phyloP scores from a whole-genome alignment of 2,113 vertebrate species.

The Nycticryphes semicollaris region DNA sequence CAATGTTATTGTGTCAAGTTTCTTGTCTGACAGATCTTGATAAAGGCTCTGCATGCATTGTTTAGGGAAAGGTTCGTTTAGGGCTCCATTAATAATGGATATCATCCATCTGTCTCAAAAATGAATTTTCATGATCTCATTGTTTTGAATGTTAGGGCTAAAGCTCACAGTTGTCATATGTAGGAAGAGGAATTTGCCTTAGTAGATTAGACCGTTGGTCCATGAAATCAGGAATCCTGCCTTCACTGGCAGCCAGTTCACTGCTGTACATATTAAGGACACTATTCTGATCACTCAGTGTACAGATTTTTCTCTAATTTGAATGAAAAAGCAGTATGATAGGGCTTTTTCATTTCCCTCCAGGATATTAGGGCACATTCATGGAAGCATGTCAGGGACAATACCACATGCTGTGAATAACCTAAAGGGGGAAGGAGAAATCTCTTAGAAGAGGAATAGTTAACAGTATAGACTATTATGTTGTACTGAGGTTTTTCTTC shows the following conservation, averaged over 20 bases:
- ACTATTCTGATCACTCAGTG: conserved; percentile 6
- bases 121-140: conserved; percentile 72
- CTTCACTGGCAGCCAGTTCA: not conserved
- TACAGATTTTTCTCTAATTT: conserved; percentile 45
- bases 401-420: conserved; percentile 18
- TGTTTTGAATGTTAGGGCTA: conserved; percentile 51
- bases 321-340: conserved; percentile 60
- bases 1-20: conserved; percentile 7
- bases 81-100: conserved; percentile 71
- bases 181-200: conserved; percentile 58
- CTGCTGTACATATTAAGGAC: conserved; percentile 28
- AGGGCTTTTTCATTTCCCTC: conserved; percentile 59
- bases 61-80: conserved; percentile 44
- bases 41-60: conserved; percentile 37
- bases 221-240: conserved; percentile 60
- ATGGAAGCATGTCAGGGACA: not conserved
- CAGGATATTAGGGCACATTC: conserved; percentile 56
- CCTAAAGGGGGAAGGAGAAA: not conserved
- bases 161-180: conserved; percentile 55
- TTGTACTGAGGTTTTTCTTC: not conserved
- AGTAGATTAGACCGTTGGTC: conserved; percentile 56
- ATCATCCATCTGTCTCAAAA: conserved; percentile 70
- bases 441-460: not conserved
- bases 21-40: conserved; percentile 48
- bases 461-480: not conserved